Conservation (phyloP, 1,140 invertebrate species). For the silkworm (Bombyx mori) region DNA sequence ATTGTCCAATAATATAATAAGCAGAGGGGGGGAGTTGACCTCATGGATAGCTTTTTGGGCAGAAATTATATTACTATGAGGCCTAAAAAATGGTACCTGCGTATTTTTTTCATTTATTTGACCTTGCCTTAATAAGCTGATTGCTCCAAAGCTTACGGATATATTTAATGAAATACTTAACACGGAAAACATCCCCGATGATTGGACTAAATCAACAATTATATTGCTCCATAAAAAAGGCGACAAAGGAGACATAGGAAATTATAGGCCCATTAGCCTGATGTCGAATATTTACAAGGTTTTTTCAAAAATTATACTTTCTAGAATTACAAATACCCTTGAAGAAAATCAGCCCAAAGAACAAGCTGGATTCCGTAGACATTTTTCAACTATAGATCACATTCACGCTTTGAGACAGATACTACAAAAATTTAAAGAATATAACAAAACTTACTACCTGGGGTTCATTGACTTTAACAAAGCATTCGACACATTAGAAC, state of each 20-base stretch:
- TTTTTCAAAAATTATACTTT: conserved; percentile 1
- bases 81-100: conserved; percentile 38
- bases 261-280: neutral
- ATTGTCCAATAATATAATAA: conserved; percentile 30
- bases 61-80: conserved; percentile 43
- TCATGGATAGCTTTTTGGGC: conserved; percentile 59
- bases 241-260: too few species aligned
- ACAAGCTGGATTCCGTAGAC: neutral
- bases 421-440: conserved; percentile 2
- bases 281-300: conserved; percentile 1
- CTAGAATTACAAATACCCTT: neutral
- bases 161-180: too few species aligned
- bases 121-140: conserved; percentile 23
- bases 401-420: neutral
- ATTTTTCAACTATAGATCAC: conserved; percentile 2
- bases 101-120: conserved; percentile 38
- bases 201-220: too few species aligned
- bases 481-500: neutral
- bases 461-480: conserved; percentile 2
- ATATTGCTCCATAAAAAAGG: too few species aligned
- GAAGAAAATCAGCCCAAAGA: conserved; percentile 1
- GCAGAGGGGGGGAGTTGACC: conserved; percentile 45
- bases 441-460: neutral
- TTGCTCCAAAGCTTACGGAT: too few species aligned
- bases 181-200: too few species aligned